A percentile compares a stretch with the other conserved stretches of the same genome.
Conservation (phyloP, 1,140 invertebrate species). For the Brachionus asplanchnoidis region DNA sequence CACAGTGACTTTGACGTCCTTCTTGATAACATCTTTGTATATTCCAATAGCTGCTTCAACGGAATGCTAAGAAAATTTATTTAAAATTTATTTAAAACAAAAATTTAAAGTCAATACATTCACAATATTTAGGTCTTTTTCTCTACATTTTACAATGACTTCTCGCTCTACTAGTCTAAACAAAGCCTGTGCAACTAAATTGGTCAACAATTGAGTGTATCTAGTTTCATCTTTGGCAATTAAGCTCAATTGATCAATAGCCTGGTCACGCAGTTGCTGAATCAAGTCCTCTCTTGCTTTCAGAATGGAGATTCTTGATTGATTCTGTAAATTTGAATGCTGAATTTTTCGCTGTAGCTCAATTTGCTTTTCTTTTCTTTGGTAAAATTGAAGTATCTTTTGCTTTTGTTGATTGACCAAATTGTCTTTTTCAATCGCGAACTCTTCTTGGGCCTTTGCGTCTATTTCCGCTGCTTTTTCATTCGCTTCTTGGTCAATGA, state of each 20-base stretch:
- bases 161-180: slow-evolving; percentile 29
- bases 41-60: background rate
- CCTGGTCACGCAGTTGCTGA: slow-evolving; percentile 29
- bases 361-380: slow-evolving; percentile 42
- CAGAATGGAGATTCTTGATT: slow-evolving; percentile 15
- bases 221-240: background rate
- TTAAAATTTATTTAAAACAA: background rate
- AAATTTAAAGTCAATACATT: background rate
- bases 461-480: slow-evolving; percentile 42
- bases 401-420: slow-evolving; percentile 35
- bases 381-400: slow-evolving; percentile 34
- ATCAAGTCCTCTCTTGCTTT: slow-evolving; percentile 40
- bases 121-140: slow-evolving; percentile 23
- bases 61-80: background rate
- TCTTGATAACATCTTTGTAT: slow-evolving; percentile 10
- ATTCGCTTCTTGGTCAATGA: slow-evolving; percentile 40
- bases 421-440: slow-evolving; percentile 36
- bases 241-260: slow-evolving; percentile 6
- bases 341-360: slow-evolving; percentile 42
- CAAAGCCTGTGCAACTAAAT: slow-evolving; percentile 28
- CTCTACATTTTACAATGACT: background rate
- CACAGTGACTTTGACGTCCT: slow-evolving; percentile 22
- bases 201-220: background rate
- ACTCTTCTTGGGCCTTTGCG: slow-evolving; percentile 39
- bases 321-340: slow-evolving; percentile 42